Conservation (phyloP, 2,888 invertebrate species). For the Cryptocephalus moraei region DNA sequence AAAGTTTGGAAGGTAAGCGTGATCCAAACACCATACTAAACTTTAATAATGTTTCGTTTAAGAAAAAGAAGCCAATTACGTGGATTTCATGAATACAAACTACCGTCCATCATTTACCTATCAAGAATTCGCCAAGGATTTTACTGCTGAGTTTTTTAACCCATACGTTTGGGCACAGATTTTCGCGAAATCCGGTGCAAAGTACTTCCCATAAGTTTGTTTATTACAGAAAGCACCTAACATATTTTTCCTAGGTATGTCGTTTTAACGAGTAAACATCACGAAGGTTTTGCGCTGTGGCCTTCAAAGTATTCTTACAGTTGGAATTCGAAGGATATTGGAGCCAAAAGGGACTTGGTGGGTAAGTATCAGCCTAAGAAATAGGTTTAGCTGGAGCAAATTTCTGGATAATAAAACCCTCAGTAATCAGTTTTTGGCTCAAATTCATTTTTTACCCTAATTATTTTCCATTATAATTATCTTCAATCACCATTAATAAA, state of each 20-base stretch:
- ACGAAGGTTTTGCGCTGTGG: constrained; percentile 78
- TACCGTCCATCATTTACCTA: constrained; percentile 81
- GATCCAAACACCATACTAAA: background rate
- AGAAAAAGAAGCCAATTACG: background rate
- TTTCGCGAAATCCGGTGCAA: constrained; percentile 77
- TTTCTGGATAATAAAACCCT: too few relatives aligned
- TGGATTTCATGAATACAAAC: constrained; percentile 65
- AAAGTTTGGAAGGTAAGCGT: constrained; percentile 59
- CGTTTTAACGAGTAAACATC: constrained; percentile 79
- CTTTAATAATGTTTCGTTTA: background rate
- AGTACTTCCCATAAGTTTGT: constrained; percentile 39
- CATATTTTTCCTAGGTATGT: constrained; percentile 44
- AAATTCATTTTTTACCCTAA: too few relatives aligned
- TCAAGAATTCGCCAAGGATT: constrained; percentile 82
- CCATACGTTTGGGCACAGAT: constrained; percentile 75
- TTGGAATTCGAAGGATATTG: constrained; percentile 58
- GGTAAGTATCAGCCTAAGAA: constrained; percentile 17
- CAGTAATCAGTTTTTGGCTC: too few relatives aligned
- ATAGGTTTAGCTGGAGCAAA: too few relatives aligned
- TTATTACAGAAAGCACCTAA: too few relatives aligned
- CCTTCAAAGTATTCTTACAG: constrained; percentile 73
- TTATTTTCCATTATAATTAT: too few relatives aligned
- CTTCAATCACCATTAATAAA: too few relatives aligned
- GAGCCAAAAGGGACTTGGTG: constrained; percentile 26
- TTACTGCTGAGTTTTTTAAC: constrained; percentile 84